Conservation (phyloP, 2,113 vertebrate species). For the Pteruthius melanotis region DNA sequence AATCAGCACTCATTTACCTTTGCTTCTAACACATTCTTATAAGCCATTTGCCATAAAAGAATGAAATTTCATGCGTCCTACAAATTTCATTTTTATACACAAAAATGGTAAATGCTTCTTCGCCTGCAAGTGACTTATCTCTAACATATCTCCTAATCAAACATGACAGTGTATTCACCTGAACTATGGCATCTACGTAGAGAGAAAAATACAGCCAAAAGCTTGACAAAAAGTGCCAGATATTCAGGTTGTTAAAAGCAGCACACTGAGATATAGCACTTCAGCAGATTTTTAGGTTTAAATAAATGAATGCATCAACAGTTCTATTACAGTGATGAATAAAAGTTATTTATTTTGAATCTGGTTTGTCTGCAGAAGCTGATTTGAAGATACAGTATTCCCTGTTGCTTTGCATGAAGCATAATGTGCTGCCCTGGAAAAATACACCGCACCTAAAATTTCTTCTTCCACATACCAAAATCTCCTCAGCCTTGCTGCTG, state of each 20-base stretch:
- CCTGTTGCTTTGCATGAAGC: background rate
- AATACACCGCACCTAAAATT: background rate
- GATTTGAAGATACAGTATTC: conserved; percentile 4
- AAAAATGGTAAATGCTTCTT: background rate
- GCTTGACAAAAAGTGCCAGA: background rate
- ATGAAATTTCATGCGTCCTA: background rate
- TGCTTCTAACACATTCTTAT: background rate
- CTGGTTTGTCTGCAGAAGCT: background rate
- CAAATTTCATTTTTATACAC: conserved; percentile 38
- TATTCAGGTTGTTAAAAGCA: background rate
- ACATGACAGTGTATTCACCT: background rate
- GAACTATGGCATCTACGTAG: background rate
- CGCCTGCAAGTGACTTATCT: background rate
- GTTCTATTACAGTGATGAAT: background rate
- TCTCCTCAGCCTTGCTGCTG: background rate
- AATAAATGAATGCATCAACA: conserved; percentile 17
- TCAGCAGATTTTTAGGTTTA: conserved; percentile 9
- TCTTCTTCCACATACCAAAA: background rate
- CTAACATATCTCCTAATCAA: conserved; percentile 7
- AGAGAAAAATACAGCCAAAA: conserved; percentile 11
- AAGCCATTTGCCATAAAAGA: conserved; percentile 16
- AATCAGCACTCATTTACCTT: conserved; percentile 41
- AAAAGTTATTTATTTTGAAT: conserved; percentile 22
- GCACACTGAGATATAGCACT: background rate
- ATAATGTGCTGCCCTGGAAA: background rate